These are phyloP conservation scores for Lampropteryx suffumata DNA, from an alignment of 2,888 invertebrate genomes.

Conservation along the genomic window DNA sequence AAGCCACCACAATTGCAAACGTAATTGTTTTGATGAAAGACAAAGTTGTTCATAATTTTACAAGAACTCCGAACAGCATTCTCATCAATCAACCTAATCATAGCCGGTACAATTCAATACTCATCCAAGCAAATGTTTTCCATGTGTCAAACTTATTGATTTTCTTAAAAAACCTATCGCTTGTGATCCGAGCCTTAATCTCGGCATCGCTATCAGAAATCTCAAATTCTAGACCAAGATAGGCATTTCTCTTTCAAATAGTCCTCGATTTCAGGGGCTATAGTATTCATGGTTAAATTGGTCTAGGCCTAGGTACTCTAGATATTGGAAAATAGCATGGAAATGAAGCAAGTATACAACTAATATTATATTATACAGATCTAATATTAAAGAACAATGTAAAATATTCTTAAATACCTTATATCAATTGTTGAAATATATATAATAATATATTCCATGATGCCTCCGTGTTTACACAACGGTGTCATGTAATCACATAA, in stretches of 20 bases:
- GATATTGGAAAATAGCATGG: slow-evolving; percentile 8
- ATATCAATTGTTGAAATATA: too few relatives aligned
- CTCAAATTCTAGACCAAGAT: slow-evolving; percentile 18
- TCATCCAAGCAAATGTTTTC: too few relatives aligned
- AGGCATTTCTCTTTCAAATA: slow-evolving; percentile 13
- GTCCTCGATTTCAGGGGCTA: slow-evolving; percentile 5
- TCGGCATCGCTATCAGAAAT: slow-evolving; percentile 19
- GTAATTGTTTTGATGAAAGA: too few relatives aligned
- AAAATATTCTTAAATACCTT: too few relatives aligned
- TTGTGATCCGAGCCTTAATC: slow-evolving; percentile 17
- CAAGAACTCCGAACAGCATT: too few relatives aligned
- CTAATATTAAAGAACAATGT: too few relatives aligned
- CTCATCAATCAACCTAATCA: too few relatives aligned
- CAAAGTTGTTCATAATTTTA: too few relatives aligned
- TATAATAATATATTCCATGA: background rate
- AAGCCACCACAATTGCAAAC: too few relatives aligned
- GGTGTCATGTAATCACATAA: slow-evolving; percentile 7
- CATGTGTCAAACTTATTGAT: too few relatives aligned
- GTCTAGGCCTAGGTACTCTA: slow-evolving; percentile 5
- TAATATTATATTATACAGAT: too few relatives aligned
- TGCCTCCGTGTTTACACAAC: slow-evolving; percentile 1
- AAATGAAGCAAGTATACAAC: background rate
- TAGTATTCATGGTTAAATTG: slow-evolving; percentile 10
- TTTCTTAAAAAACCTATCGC: background rate
- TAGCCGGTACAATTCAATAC: too few relatives aligned